These are phyloP conservation scores for Drosophila infuscata DNA, from an alignment of 2,888 invertebrate genomes.

Conservation along the genomic window DNA sequence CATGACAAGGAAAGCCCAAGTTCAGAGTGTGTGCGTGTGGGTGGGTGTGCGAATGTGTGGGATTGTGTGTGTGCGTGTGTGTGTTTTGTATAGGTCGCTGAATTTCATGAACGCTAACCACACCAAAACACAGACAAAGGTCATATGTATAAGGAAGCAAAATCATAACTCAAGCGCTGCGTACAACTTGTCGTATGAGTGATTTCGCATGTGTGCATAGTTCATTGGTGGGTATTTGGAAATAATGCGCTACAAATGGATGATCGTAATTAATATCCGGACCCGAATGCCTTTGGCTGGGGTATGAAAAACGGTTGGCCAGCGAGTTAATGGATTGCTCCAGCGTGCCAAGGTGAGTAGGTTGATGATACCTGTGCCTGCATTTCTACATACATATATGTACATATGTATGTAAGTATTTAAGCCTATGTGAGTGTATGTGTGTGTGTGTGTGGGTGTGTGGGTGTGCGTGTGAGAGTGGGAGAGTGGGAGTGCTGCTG, in stretches of 20 bases:
- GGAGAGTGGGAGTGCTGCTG: slow-evolving; percentile 1
- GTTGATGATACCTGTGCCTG: background rate
- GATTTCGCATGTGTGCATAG: slow-evolving; percentile 53
- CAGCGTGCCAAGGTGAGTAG: slow-evolving; percentile 40
- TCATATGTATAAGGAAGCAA: background rate
- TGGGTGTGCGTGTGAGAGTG: background rate
- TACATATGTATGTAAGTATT: slow-evolving; percentile 5
- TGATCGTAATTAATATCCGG: slow-evolving; percentile 73
- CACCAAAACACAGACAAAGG: background rate
- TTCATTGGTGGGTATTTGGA: slow-evolving; percentile 52
- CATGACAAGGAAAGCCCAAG: background rate
- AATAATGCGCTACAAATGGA: slow-evolving; percentile 62
- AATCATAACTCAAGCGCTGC: slow-evolving; percentile 38
- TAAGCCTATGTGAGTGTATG: background rate
- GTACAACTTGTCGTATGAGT: slow-evolving; percentile 58
- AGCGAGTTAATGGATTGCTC: slow-evolving; percentile 57
- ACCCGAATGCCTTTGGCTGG: slow-evolving; percentile 9
- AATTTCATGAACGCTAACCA: slow-evolving; percentile 31
- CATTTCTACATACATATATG: background rate
- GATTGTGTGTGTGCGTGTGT: slow-evolving; percentile 7
- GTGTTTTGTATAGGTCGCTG: slow-evolving; percentile 21
- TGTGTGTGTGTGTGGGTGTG: background rate
- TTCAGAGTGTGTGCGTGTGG: slow-evolving; percentile 3
- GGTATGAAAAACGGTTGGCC: slow-evolving; percentile 12
- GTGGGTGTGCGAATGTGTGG: slow-evolving; percentile 5